Base-by-base conservation (phyloP, 2,113 vertebrate genomes). In the Phyllopteryx taeniolatus region DNA sequence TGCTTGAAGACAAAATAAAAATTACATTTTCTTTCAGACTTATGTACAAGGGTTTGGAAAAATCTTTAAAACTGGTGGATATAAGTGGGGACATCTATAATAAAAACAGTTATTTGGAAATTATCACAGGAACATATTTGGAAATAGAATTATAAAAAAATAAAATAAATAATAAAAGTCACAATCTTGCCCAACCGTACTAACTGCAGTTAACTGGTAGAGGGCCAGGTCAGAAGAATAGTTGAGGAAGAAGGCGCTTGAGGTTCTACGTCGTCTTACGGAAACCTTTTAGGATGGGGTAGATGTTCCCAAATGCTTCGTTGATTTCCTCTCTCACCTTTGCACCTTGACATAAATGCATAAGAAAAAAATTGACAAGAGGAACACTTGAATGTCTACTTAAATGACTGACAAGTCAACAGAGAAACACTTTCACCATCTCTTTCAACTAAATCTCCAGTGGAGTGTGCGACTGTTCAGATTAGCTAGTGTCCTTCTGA, bases 261-360 rank as follows among this genome's bases (percentile, higher is more conserved):
- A 54, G 66, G 42, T 73, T 92, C 94, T 96, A 99, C 83, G 97
- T 98, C 0, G 96, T 98, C 88, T 99, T 99, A 80, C 96, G 91
- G 90, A 99, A 99, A 78, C 98, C 97, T 93, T 99, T 99, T 79
- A 99, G 92, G 87, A 99, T 99, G 31, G 98, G 98, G 87, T 99
- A 99, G 85, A 99, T 99, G 83, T 99, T 99, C 92, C 99, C 98
- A 94, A 99, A 99, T 0, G 98, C 98, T 92, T 99, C 97, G 22
- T 99, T 99, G 84, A 99, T 99, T 87, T 99, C 98, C 76, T 90
- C 94, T 93, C 97, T 94, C 85, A 99, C 97, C 89, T 99, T 99
- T 88, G 98, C 98, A 90, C 98, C 98, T 97, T 42, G 5, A 82
- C 8, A 67, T 51, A 70, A 8, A 53, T 15, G 17, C 14, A 39